Evolutionary conservation across 2,797 vertebrate species (phyloP), one percentile per base, ranked within the genome.

Genomic region (Lycodopsis pacificus): DNA sequence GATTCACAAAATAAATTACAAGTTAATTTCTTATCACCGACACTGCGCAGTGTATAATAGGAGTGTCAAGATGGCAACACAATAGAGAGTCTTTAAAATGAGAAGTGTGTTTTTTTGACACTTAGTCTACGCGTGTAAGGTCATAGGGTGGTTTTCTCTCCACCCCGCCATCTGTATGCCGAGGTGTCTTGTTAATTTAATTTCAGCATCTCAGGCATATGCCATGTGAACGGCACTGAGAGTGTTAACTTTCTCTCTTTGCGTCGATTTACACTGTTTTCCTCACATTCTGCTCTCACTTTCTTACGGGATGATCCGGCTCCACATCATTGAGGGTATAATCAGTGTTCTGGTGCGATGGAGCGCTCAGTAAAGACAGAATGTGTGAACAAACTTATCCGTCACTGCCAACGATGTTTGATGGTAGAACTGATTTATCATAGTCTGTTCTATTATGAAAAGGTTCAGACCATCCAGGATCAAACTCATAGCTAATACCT

Each of bases 111-210:
- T 77, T 88, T 80, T 79, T 20, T 51, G 42, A 81, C 84, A 80
- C 78, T 79, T 81, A 11, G 61, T 74, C 76, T 72, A 17, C 9
- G 65, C 42, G 74, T 81, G 80, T 85, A 80, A 86, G 84, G 86
- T 90, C 84, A 86, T n/a, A 69, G 80, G 80, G 88, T 82, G 69
- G 40, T 69, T 89, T 85, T 87, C 77, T 73, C 77, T 90, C 80
- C 82, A 81, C 81, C 71, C 75, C 67, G 80, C 85, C 85, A 78
- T 86, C 82, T 88, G 79, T 85, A 86, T 65, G 82, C 81, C 27
- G 84, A 92, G 81, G 77, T 88, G 87, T 88, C 82, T 88, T 83
- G 79, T 87, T 91, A 86, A 92, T 92, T 92, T 91, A 19, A 79
- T 85, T 87, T 88, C 77, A 83, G 73, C 80, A 36, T 89, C 83